Evolutionary conservation across 2,888 invertebrate genomes (phyloP).

Genomic region (Platycheirus rosarum): DNA sequence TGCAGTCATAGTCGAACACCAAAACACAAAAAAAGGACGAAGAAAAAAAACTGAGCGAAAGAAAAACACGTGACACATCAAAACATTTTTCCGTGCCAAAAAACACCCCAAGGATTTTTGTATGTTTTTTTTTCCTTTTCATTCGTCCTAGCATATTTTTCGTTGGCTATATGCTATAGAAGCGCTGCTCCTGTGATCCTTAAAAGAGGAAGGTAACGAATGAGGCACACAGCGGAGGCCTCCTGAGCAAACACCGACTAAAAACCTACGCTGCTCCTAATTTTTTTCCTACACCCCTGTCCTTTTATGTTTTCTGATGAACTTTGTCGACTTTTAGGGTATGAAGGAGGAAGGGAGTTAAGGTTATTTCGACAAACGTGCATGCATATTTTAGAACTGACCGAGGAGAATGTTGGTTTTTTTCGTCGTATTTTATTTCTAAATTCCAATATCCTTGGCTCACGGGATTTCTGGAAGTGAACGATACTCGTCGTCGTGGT

Average conservation of each 20-base stretch:
- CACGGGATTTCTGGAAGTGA: constrained; percentile 46
- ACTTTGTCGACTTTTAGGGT: constrained; percentile 63
- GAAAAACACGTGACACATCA: constrained; percentile 74
- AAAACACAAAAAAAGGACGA: constrained; percentile 63
- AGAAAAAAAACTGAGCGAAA: constrained; percentile 55
- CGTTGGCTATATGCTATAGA: constrained; percentile 27
- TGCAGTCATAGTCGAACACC: constrained; percentile 74
- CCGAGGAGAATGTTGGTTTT: constrained; percentile 53
- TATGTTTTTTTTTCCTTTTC: constrained; percentile 18
- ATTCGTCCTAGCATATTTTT: constrained; percentile 16
- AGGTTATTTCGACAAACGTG: constrained; percentile 63
- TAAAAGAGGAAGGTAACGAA: constrained; percentile 70
- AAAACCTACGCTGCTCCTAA: constrained; percentile 73
- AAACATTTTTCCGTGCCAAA: constrained; percentile 74
- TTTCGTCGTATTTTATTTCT: constrained; percentile 48
- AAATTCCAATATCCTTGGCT: constrained; percentile 64
- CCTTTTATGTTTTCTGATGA: constrained; percentile 72
- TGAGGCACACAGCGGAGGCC: constrained; percentile 69
- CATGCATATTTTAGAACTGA: constrained; percentile 73
- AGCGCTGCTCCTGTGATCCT: constrained; percentile 68
- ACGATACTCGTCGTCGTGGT: constrained; percentile 25
- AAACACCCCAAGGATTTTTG: constrained; percentile 74
- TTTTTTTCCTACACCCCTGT: constrained; percentile 49
- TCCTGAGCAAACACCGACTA: constrained; percentile 73
- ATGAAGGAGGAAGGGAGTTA: neutral